Conservation (phyloP, 2,888 invertebrate species). For the Melanostoma mellinum region DNA sequence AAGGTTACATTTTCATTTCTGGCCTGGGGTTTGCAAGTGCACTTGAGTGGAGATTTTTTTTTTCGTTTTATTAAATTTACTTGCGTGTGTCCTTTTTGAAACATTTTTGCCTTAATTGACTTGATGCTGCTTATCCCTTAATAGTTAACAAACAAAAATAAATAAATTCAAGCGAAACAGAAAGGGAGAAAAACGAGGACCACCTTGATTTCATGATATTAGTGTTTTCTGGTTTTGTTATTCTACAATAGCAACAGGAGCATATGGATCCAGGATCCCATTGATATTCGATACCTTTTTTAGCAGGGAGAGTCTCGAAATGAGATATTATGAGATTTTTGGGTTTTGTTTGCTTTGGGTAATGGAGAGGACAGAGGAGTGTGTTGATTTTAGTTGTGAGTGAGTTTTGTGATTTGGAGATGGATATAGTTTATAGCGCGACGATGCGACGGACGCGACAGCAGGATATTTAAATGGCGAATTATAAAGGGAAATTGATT, state of each 20-base stretch:
- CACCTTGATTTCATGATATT: constrained; percentile 69
- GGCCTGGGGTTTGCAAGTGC: constrained; percentile 66
- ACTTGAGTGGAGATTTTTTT: constrained; percentile 65
- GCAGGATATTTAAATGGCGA: too few species aligned
- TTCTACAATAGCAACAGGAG: constrained; percentile 44
- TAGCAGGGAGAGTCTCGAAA: constrained; percentile 42
- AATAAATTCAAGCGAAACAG: constrained; percentile 23
- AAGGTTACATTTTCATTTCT: constrained; percentile 59
- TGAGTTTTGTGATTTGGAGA: constrained; percentile 8
- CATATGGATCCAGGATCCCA: constrained; percentile 60
- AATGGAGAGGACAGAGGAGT: constrained; percentile 33
- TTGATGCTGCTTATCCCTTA: constrained; percentile 68
- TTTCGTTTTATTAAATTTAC: constrained; percentile 28
- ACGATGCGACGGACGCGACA: too few species aligned
- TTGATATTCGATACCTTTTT: constrained; percentile 67
- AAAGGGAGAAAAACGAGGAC: constrained; percentile 56
- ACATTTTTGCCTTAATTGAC: constrained; percentile 72
- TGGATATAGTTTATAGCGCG: too few species aligned
- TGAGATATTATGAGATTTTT: constrained; percentile 44
- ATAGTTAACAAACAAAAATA: constrained; percentile 66
- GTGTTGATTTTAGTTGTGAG: not conserved
- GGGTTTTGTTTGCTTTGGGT: constrained; percentile 34
- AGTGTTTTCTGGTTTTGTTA: constrained; percentile 23
- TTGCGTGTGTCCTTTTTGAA: constrained; percentile 63
- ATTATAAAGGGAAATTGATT: too few species aligned